phyloP scores from a whole-genome alignment of 1,140 invertebrate species.

The Chironomus tepperi region DNA sequence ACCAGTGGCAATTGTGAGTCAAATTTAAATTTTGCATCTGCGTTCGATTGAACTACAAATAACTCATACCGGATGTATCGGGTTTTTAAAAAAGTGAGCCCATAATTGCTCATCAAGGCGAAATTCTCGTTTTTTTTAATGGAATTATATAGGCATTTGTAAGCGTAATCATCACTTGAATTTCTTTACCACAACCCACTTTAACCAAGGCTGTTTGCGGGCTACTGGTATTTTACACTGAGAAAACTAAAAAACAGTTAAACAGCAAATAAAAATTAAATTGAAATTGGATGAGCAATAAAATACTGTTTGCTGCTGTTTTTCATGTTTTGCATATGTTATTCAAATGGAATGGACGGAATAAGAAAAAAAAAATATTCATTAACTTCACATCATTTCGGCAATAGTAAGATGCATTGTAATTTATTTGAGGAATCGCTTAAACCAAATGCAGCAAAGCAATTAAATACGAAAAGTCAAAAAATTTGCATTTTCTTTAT shows the following conservation, averaged over 20 bases:
- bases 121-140: not conserved
- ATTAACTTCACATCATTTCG: constrained; percentile 2
- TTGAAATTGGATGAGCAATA: not conserved
- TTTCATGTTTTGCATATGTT: constrained; percentile 1
- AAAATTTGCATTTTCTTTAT: constrained; percentile 14
- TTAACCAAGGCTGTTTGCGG: not conserved
- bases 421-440: not conserved
- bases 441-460: not conserved
- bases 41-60: not conserved
- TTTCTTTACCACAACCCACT: not conserved
- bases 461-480: constrained; percentile 8
- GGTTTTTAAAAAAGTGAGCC: constrained; percentile 5
- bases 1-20: no score
- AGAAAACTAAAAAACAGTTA: not conserved
- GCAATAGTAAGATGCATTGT: not conserved
- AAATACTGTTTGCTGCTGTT: not conserved
- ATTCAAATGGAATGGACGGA: not conserved
- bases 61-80: constrained; percentile 17
- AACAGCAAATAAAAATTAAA: constrained; percentile 5
- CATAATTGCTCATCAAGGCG: not conserved
- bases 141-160: constrained; percentile 4
- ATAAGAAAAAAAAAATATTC: not conserved
- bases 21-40: not conserved
- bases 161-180: not conserved
- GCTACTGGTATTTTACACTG: constrained; percentile 5